Conservation (phyloP, 1,140 invertebrate species). For the Tetragnatha versicolor region DNA sequence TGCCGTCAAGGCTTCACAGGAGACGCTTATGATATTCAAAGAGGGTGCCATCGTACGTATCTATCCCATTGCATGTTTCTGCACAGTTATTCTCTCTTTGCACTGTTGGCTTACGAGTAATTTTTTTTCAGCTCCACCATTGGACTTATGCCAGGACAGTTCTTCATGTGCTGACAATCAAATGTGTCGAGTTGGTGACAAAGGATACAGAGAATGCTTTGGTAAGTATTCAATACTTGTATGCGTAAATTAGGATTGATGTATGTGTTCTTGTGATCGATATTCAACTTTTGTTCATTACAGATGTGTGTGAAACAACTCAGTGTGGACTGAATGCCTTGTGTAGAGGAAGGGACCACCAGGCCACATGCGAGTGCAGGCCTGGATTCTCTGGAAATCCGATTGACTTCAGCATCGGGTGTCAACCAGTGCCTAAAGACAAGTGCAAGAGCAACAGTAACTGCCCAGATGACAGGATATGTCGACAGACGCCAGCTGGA, state of each 20-base stretch:
- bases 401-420: slow-evolving; percentile 54
- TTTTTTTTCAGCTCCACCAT: slow-evolving; percentile 64
- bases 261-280: not conserved
- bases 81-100: not conserved
- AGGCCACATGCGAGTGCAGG: slow-evolving; percentile 72
- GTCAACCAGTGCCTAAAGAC: slow-evolving; percentile 64
- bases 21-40: slow-evolving; percentile 77
- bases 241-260: not conserved
- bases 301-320: slow-evolving; percentile 58
- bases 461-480: slow-evolving; percentile 58
- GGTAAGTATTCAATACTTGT: slow-evolving; percentile 4
- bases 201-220: slow-evolving; percentile 49
- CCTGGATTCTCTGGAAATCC: slow-evolving; percentile 63
- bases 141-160: slow-evolving; percentile 78
- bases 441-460: slow-evolving; percentile 69
- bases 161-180: slow-evolving; percentile 74
- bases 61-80: not conserved
- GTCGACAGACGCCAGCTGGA: slow-evolving; percentile 46
- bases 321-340: slow-evolving; percentile 75
- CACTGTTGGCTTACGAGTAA: not conserved
- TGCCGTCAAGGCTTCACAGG: slow-evolving; percentile 66
- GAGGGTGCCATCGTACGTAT: slow-evolving; percentile 59
- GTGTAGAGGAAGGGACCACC: slow-evolving; percentile 67
- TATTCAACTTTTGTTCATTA: slow-evolving; percentile 5
- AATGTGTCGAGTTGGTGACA: slow-evolving; percentile 48